Base-by-base conservation (phyloP, 2,113 vertebrate genomes). In the Tamias sibiricus region DNA sequence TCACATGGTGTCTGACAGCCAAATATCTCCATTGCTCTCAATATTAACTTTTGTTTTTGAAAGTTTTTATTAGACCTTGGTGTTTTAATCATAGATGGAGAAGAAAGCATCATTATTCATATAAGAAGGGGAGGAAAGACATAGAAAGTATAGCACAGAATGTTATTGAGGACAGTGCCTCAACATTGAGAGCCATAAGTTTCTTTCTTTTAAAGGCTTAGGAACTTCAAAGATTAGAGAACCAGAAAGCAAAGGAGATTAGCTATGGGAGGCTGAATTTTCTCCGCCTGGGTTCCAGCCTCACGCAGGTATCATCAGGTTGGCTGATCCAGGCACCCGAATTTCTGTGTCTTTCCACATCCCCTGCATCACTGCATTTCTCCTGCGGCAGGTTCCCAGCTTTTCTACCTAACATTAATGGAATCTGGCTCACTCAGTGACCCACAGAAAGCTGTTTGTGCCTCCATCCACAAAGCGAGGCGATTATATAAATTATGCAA, bases 401-500 rank as follows among this genome's bases (percentile, higher is more conserved):
- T 87, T 44, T 54, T 10, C 37, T 9, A 72, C 68, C 59, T 89
- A 96, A 95, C 66, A 80, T 87, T 87, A 66, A 91, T 72, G 59
- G 75, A 76, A 80, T 68, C 57, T 37, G 74, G 47, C 91, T 95
- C 30, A 32, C 49, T 91, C 5, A 2, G 86, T 91, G 88, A 96
- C 81, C 88, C 86, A 80, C 32, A 66, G 86, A 91, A 69, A 75
- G 74, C 42, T 77, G 7, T 77, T 26, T 82, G 62, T 71, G 71
- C 40, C 57, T 95, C 88, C 40, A 81, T 57, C 92, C 77, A 92
- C 85, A 95, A 87, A 96, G 69, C 59, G 47, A 87, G 44, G 74
- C 0, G 3, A 93, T 76, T 86, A 54, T 37, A 87, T 96, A 76
- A 97, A 97, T 91, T 93, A 95, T 97, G 94, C 88, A 96, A 89